Percentiles rank a stretch among this genome's conserved stretches.
phyloP scores from a whole-genome alignment of 2,113 vertebrate genomes.

The Indicator indicator region DNA sequence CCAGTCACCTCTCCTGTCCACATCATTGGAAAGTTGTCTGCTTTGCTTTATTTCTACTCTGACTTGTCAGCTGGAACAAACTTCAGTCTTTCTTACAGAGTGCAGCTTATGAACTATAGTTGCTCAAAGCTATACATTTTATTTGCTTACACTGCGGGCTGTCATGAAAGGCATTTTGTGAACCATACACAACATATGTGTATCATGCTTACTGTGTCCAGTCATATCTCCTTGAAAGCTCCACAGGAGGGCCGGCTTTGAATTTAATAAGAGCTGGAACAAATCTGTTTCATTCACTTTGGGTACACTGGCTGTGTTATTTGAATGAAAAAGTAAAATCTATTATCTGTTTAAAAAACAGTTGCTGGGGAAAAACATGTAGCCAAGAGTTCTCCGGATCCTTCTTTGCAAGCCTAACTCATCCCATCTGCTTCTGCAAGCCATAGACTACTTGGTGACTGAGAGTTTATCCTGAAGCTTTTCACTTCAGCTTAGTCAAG shows the following conservation, averaged over 20 bases:
- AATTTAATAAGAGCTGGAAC: neutral
- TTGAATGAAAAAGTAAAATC: constrained; percentile 3
- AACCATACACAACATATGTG: neutral
- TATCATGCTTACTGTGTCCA: neutral
- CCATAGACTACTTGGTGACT: constrained; percentile 5
- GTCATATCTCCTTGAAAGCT: neutral
- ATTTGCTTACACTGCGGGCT: constrained; percentile 57
- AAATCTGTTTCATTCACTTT: constrained; percentile 15
- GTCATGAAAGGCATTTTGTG: constrained; percentile 16
- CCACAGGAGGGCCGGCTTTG: neutral
- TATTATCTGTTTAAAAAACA: constrained; percentile 34
- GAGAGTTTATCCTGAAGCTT: constrained; percentile 10
- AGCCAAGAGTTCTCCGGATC: neutral
- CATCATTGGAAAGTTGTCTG: constrained; percentile 38
- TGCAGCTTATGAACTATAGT: constrained; percentile 50
- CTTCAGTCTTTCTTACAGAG: constrained; percentile 27
- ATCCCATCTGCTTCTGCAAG: constrained; percentile 31
- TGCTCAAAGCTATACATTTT: constrained; percentile 51
- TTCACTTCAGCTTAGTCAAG: neutral
- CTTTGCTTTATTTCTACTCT: constrained; percentile 35
- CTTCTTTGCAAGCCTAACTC: constrained; percentile 35
- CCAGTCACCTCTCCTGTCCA: constrained; percentile 38
- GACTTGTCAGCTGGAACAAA: constrained; percentile 51
- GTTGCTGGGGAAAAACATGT: neutral
- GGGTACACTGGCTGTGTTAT: constrained; percentile 11